These are phyloP conservation scores for Varanus komodoensis DNA, from an alignment of 2,113 vertebrate genomes.

Conservation along the genomic window DNA sequence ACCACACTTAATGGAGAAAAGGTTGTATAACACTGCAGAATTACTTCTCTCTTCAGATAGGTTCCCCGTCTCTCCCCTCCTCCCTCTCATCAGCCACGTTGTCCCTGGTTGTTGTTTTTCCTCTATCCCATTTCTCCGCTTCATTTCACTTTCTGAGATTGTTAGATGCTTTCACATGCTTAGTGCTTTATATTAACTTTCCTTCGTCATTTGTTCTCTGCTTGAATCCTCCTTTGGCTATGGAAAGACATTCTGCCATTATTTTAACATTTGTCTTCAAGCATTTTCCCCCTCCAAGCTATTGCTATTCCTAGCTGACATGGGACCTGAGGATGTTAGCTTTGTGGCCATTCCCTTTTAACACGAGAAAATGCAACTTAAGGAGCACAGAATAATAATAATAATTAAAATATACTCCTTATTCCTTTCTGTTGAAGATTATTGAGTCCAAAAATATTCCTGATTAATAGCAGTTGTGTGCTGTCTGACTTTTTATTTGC, in stretches of 20 bases:
- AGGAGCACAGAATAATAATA: neutral
- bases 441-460: neutral
- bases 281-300: neutral
- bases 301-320: neutral
- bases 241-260: neutral
- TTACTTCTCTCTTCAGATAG: fast-evolving
- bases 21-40: too few relatives aligned
- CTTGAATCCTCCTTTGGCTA: conserved; percentile 1
- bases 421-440: neutral
- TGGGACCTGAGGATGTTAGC: neutral
- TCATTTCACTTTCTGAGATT: conserved; percentile 2
- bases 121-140: neutral
- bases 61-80: neutral
- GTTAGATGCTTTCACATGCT: neutral
- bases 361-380: neutral
- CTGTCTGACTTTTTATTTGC: neutral
- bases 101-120: neutral
- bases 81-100: neutral
- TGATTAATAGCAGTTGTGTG: neutral
- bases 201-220: neutral
- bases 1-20: neutral
- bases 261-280: neutral
- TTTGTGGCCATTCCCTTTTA: neutral
- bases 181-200: conserved; percentile 25
- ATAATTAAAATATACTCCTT: neutral